Percentiles rank a stretch among this genome's conserved stretches.
These are phyloP conservation scores for Mionectes olivaceus DNA, from an alignment of 2,797 vertebrate genomes.

Conservation along the genomic window DNA sequence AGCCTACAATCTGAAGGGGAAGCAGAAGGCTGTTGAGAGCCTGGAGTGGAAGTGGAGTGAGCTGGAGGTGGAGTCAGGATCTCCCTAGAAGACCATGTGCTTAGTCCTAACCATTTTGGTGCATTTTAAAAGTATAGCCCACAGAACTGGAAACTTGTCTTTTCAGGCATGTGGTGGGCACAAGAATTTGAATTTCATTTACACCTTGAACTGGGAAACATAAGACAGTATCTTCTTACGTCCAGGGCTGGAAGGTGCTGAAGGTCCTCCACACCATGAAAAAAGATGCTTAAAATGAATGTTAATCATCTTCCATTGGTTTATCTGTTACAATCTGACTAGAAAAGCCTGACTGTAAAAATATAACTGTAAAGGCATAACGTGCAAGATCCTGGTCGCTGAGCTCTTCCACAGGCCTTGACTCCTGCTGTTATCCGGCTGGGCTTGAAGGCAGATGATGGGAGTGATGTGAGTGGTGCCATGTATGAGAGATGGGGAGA, in stretches of 20 bases:
- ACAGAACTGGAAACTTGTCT: background rate
- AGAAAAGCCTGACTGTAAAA: background rate
- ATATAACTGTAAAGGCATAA: background rate
- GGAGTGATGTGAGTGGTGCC: background rate
- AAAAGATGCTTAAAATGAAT: background rate
- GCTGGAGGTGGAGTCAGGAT: background rate
- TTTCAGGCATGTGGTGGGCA: background rate
- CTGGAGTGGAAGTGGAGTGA: background rate
- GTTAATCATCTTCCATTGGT: background rate
- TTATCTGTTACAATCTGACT: background rate
- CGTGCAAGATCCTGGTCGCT: background rate
- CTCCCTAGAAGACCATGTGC: background rate
- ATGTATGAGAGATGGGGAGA: background rate
- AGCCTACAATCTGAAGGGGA: background rate
- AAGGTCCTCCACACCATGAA: background rate
- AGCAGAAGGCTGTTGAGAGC: background rate
- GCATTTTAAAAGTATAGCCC: background rate
- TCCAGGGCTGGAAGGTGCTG: background rate
- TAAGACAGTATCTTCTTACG: background rate
- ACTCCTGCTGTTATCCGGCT: background rate
- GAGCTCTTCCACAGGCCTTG: background rate
- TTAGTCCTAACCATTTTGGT: background rate
- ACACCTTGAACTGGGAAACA: background rate
- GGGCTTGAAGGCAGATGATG: background rate
- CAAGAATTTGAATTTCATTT: background rate